Evolutionary conservation across 2,888 invertebrate species (phyloP).

Genomic region (Rhagonycha fulva): DNA sequence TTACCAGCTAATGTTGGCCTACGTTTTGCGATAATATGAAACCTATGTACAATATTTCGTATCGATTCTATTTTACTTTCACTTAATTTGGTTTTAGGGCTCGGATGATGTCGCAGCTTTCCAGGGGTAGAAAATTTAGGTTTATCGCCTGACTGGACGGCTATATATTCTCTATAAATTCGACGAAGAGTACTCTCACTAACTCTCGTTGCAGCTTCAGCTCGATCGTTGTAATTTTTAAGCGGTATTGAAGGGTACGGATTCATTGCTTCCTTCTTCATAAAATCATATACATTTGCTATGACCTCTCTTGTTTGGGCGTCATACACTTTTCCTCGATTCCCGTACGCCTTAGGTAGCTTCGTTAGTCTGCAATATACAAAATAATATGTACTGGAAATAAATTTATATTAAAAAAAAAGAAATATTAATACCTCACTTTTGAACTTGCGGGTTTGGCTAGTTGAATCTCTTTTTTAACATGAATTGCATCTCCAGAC

Average conservation of each 20-base stretch:
- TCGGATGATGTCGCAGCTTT: neutral
- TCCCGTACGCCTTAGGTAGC: neutral
- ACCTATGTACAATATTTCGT: neutral
- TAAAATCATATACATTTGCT: neutral
- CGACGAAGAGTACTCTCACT: neutral
- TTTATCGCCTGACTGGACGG: neutral
- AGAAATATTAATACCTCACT: no score
- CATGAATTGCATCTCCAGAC: no score
- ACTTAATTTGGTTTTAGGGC: neutral
- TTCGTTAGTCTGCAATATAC: neutral
- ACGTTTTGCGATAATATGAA: neutral
- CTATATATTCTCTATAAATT: neutral
- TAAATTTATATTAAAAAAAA: no score
- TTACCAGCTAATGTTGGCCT: neutral
- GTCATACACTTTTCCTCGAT: neutral
- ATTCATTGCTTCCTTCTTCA: neutral
- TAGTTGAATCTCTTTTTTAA: no score
- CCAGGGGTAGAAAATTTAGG: neutral
- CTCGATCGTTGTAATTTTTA: neutral
- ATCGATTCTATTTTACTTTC: neutral
- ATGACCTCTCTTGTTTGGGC: neutral
- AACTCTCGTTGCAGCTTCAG: neutral
- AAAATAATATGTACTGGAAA: no score
- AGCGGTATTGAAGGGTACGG: neutral
- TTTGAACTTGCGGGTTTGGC: no score